A percentile compares a stretch with the other conserved stretches of the same genome.
These are phyloP conservation scores for Moxostoma hubbsi DNA, from an alignment of 2,797 vertebrate genomes.

Conservation along the genomic window DNA sequence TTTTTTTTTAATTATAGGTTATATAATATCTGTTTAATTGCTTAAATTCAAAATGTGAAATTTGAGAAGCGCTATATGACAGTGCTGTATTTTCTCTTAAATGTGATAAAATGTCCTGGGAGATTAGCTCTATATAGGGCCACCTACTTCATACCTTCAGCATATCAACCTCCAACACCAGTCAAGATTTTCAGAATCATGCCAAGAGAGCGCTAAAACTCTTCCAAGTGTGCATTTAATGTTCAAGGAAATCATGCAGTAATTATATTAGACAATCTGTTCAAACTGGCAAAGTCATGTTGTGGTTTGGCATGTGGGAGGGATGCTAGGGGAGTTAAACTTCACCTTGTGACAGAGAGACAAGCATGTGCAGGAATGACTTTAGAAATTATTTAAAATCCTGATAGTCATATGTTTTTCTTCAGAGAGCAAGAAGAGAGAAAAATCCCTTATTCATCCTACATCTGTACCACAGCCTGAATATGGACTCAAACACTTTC, in stretches of 20 bases:
- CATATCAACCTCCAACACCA: constrained; percentile 54
- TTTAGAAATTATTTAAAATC: constrained; percentile 6
- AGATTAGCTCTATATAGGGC: constrained; percentile 50
- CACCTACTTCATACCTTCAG: constrained; percentile 25
- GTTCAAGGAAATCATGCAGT: constrained; percentile 34
- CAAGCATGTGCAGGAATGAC: constrained; percentile 8
- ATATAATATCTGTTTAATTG: not conserved
- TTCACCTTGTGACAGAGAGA: constrained; percentile 21
- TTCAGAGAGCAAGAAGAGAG: not conserved
- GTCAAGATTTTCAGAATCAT: constrained; percentile 50
- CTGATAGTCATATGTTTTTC: constrained; percentile 34
- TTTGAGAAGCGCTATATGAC: not conserved
- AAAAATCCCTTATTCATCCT: constrained; percentile 5
- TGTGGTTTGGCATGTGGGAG: constrained; percentile 35
- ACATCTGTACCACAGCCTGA: constrained; percentile 5
- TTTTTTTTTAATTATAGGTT: not conserved
- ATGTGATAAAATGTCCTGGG: constrained; percentile 50
- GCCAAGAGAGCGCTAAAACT: constrained; percentile 51
- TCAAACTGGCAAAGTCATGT: constrained; percentile 41
- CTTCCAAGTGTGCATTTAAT: constrained; percentile 41
- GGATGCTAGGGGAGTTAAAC: not conserved
- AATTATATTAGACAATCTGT: constrained; percentile 48
- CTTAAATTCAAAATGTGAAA: not conserved
- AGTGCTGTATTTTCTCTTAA: constrained; percentile 23
- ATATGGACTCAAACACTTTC: not conserved